These are phyloP conservation scores for Yponomeuta malinellus DNA, from an alignment of 2,888 invertebrate species.

Conservation along the genomic window DNA sequence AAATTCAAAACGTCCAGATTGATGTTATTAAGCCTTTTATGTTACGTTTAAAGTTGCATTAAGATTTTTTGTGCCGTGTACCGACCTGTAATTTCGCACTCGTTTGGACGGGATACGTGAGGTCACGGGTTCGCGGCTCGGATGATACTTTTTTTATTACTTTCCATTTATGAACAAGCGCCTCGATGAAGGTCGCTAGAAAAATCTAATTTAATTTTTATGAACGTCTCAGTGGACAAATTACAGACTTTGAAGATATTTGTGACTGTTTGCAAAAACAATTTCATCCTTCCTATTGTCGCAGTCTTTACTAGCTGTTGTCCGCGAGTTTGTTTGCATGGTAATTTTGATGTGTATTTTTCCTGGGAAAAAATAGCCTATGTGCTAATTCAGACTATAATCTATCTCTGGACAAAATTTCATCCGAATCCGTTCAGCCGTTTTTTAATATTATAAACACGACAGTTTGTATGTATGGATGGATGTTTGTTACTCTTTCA, in stretches of 20 bases:
- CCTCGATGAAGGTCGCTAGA: neutral
- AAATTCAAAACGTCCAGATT: constrained; percentile 22
- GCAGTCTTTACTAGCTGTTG: no score
- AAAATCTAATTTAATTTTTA: neutral
- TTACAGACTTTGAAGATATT: constrained; percentile 21
- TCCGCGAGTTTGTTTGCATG: no score
- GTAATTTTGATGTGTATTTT: no score
- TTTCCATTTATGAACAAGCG: neutral
- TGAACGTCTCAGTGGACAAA: neutral
- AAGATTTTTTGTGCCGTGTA: constrained; percentile 24
- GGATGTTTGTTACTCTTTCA: no score
- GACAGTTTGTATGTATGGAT: no score
- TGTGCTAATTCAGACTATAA: no score
- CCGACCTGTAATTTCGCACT: constrained; percentile 27
- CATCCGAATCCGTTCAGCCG: no score
- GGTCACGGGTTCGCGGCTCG: constrained; percentile 8
- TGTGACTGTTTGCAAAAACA: neutral
- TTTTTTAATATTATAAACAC: no score
- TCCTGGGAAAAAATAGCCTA: no score
- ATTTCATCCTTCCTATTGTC: no score
- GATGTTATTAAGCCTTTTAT: constrained; percentile 21
- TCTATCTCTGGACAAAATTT: no score
- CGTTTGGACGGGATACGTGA: constrained; percentile 9
- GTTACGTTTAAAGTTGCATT: constrained; percentile 18
- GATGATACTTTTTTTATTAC: neutral